Conservation (phyloP, 2,113 vertebrate genomes). For the Engraulis encrasicolus region DNA sequence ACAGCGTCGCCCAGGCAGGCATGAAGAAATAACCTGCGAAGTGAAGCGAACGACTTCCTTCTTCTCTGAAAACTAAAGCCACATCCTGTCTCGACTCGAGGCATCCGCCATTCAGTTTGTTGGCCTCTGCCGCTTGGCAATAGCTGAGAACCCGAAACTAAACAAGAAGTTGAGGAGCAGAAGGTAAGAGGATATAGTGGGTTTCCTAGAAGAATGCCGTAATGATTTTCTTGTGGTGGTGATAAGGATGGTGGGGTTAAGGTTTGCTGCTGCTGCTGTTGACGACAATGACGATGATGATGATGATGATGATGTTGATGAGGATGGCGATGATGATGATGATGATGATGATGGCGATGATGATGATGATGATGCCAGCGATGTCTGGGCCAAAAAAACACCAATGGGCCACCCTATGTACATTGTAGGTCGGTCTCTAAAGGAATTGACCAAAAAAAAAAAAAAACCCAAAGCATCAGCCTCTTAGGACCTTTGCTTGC, state of each 20-base stretch:
- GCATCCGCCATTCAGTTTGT: neutral
- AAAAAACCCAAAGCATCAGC: too few relatives aligned
- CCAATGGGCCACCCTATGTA: too few relatives aligned
- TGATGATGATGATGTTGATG: neutral
- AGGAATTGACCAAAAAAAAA: too few relatives aligned
- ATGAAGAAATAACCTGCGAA: constrained; percentile 42
- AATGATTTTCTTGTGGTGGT: neutral
- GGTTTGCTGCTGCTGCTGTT: neutral
- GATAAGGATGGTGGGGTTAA: neutral
- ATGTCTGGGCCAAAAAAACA: too few relatives aligned
- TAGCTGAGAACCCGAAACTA: neutral
- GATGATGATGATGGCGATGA: neutral
- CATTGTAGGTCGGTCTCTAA: too few relatives aligned
- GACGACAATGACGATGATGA: neutral
- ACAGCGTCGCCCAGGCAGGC: too few relatives aligned
- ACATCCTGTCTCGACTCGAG: constrained; percentile 56
- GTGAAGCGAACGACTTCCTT: constrained; percentile 54
- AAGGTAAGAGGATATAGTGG: too few relatives aligned
- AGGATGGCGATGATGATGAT: neutral
- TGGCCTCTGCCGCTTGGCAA: neutral
- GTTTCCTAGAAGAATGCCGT: neutral
- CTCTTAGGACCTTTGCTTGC: too few relatives aligned
- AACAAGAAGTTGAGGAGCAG: neutral
- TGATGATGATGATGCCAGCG: neutral
- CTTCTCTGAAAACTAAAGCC: constrained; percentile 56